Base-by-base conservation (phyloP, 2,888 invertebrate genomes). In the Tricholauxania praeusta region DNA sequence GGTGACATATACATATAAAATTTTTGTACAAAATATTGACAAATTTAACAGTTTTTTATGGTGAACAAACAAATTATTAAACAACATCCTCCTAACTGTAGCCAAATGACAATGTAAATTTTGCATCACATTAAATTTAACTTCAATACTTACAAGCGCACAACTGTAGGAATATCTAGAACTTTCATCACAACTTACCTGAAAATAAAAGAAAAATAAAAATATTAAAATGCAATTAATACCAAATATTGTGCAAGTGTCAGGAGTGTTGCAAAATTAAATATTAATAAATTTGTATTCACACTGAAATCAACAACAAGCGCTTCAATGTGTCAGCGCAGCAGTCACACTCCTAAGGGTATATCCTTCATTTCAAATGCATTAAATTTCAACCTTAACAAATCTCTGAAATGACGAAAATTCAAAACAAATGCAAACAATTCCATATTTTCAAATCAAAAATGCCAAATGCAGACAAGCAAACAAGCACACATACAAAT, bases 161-260 rank as follows among this genome's bases (percentile, higher is more conserved):
- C 7, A 8, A 39, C 8, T 39, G 39, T 1, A 10, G 1, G 10
- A 39, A 8, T 10, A 1, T 39, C 39, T 10, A 39, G 1, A 39
- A 10, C 10, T n/a, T 7, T 22, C 57, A 57, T 14, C 57, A 14
- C 6, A 57, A 28, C 57, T 57, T 57, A 57, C 22, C 57, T 57
- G 28, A 12, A 57, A 57, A 57, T 22, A 57, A n/a, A 51, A 8
- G 32, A 51, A 48, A 32, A 52, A 15, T 14, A 49, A 28, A 17
- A 6, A 49, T 10, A 57, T 57, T 17, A 28, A 66, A 68, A 49
- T 62, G 55, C 39, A 68, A 62, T 49, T 28, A 63, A 62, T 55
- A 62, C 47, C 66, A 72, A 67, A 47, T 57, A 17, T 53, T 57
- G 47, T 10, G 53, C 15, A 3, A 7, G 14, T 57, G 57, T 57